Evolutionary conservation across 2,888 invertebrate genomes (phyloP), one percentile per base, ranked within the genome.

Genomic region (Tenthredo distinguenda): DNA sequence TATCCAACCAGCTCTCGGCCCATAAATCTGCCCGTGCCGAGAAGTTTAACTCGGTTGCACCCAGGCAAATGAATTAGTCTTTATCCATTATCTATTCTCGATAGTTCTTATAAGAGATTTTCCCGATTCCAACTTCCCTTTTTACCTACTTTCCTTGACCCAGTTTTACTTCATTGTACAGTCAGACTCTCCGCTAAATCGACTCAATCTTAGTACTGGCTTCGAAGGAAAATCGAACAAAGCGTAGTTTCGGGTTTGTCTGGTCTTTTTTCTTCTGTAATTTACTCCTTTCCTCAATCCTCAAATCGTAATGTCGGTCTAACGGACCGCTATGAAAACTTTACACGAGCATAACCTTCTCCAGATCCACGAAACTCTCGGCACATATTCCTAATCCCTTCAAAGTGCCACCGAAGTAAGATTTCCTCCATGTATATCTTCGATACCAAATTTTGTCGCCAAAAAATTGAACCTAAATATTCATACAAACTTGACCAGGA

Each of bases 1-100:
- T 76, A 76, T 76, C 76, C 43, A 31, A 26, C 21, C 26, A 76
- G 62, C 62, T 62, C 62, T 26, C 26, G 26, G 76, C 15, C 76
- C 47, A 76, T 76, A 76, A 76, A 76, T 76, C 40, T 43, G 15
- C 47, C 50, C 76, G 40, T 31, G 76, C 43, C 50, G 47, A 76
- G 76, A 47, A 76, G 76, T 76, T 76, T 50, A 31, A 76, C 47
- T 76, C 76, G 76, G 76, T 43, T 76, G 76, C 50, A 50, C 76
- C 43, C 26, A 31, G 47, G 26, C 50, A 43, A 76, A 76, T 76
- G 76, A 76, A 76, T 76, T 76, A 76, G 76, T n/a, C 43, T 50
- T 76, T 50, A 76, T 76, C 76, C 21, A 50, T 76, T 31, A 76
- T 76, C 76, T 50, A 43, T 31, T 31, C 40, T 43, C 76, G 40